Conservation (phyloP, 1,140 invertebrate genomes). For the Drosophila bifasciata region DNA sequence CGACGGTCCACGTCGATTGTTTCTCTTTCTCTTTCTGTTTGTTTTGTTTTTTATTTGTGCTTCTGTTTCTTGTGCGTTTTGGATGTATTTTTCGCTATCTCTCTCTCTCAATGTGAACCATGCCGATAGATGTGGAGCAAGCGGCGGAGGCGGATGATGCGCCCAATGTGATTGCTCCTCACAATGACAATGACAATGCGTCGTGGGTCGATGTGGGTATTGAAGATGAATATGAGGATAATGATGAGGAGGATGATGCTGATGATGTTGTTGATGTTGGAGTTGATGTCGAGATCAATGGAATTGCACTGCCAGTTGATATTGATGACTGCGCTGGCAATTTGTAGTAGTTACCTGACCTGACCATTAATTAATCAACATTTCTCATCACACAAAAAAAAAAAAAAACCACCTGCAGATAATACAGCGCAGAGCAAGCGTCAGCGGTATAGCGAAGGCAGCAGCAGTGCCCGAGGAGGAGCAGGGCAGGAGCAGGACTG, state of each 20-base stretch:
- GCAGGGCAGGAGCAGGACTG: conserved; percentile 22
- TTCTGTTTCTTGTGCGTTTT: conserved; percentile 51
- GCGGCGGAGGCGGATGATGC: conserved; percentile 42
- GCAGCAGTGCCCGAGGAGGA: conserved; percentile 24
- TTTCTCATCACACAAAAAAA: conserved; percentile 4
- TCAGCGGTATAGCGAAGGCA: conserved; percentile 66
- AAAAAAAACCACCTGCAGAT: conserved; percentile 24
- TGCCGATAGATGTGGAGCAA: conserved; percentile 72
- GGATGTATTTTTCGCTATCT: conserved; percentile 31
- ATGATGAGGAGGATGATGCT: conserved; percentile 45
- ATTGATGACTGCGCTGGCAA: conserved; percentile 50
- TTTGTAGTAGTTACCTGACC: conserved; percentile 28
- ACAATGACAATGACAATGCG: conserved; percentile 55
- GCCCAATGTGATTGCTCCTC: conserved; percentile 40
- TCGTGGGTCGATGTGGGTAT: conserved; percentile 52
- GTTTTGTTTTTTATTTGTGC: conserved; percentile 33
- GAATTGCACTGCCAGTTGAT: conserved; percentile 56
- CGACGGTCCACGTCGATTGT: conserved; percentile 18
- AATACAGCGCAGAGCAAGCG: conserved; percentile 52
- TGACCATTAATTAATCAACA: conserved; percentile 23
- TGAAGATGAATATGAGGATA: conserved; percentile 38
- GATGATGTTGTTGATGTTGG: conserved; percentile 30
- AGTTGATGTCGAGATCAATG: conserved; percentile 36
- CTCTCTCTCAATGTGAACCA: conserved; percentile 39
- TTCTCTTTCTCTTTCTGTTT: conserved; percentile 61